These are phyloP conservation scores for Ageneiosus marmoratus DNA, from an alignment of 2,113 vertebrate species.

Conservation along the genomic window DNA sequence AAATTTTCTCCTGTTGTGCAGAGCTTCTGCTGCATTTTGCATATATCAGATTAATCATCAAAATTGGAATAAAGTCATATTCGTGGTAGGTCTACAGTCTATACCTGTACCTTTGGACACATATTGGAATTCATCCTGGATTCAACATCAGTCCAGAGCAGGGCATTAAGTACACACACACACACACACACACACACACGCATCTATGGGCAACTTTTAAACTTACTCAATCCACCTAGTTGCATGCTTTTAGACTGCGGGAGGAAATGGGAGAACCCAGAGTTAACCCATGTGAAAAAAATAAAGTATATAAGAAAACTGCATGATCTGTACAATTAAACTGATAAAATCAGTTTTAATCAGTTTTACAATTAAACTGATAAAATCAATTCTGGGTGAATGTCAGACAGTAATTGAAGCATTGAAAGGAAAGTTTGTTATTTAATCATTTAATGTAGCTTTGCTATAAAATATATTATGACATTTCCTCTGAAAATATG, in stretches of 20 bases:
- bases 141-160: not conserved
- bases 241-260: not conserved
- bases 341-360: not conserved
- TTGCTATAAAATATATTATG: not conserved
- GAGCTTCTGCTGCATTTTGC: constrained; percentile 34
- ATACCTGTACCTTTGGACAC: not conserved
- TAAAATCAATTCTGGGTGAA: not conserved
- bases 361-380: not conserved
- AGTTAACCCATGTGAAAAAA: not conserved
- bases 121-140: not conserved
- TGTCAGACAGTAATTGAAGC: not conserved
- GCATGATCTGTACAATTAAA: not conserved
- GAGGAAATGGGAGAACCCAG: not conserved
- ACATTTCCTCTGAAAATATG: not conserved
- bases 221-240: not conserved
- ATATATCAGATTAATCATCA: constrained; percentile 30
- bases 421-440: not conserved
- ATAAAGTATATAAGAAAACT: not conserved
- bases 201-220: not conserved
- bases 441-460: not conserved
- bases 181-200: not conserved
- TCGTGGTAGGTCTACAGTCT: not conserved
- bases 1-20: constrained; percentile 55
- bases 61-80: not conserved
- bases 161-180: not conserved